Evolutionary conservation across 2,797 vertebrate genomes (phyloP), one percentile per base, ranked within the genome.

Genomic region (Protosalanx chinensis): DNA sequence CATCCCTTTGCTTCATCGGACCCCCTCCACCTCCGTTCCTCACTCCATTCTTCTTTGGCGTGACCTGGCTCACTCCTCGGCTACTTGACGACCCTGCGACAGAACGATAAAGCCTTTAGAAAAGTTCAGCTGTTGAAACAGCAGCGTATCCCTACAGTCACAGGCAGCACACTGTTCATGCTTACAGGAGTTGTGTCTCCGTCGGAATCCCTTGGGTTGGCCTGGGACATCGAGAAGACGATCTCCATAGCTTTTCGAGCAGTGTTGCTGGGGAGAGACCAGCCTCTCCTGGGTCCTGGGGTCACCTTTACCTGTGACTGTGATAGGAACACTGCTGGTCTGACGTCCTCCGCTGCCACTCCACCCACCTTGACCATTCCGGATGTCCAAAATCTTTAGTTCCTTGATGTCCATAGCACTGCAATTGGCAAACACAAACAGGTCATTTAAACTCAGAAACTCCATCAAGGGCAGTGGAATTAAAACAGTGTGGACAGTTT

Each of bases 341-440:
- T 88, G 81, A 70, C 23, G 75, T 20, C 71, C 75, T 23, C 61
- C 88, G 64, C 72, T 88, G 56, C 91, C 85, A 4, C 16, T 30
- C 20, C 23, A 30, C 12, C 59, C 10, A 27, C 15, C 59, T n/a
- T 56, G 51, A 5, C 59, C 59, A 12, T 83, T 87, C 59, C 88
- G 92, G 72, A 98, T 94, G 79, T 99, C 94, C 88, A 99, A 85
- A 74, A 99, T 98, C 91, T 99, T 99, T 62, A 99, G 91, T 71
- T 98, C 97, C 37, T 94, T 96, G 78, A 98, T 99, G 83, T 99
- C 98, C 85, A 96, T 96, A 76, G 98, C 98, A 91, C 98, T 99
- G 86, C 6, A 12, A 59, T 46, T 46, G 10, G 41, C 41, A 46
- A 56, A n/a, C 5, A 56, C 16, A 56, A 46, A 13, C 10, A 46